Evolutionary conservation across 1,140 invertebrate species (phyloP).

Genomic region (Pogonomyrmex californicus): DNA sequence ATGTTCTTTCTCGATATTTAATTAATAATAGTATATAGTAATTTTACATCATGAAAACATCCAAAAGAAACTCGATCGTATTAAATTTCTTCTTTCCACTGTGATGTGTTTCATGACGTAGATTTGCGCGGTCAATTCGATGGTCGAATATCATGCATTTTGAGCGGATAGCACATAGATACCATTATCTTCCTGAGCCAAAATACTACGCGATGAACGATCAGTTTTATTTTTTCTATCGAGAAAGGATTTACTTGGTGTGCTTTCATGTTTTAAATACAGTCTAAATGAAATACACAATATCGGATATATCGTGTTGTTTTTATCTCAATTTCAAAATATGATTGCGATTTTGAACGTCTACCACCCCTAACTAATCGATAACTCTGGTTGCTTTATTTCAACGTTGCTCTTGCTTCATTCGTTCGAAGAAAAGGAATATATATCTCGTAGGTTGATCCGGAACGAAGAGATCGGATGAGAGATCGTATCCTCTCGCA

Average conservation of each 20-base stretch:
- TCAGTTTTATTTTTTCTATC: not conserved
- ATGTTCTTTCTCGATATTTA: not conserved
- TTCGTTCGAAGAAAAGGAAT: slow-evolving; percentile 11
- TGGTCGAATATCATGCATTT: slow-evolving; percentile 7
- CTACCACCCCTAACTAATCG: not conserved
- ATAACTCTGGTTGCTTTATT: slow-evolving; percentile 11
- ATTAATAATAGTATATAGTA: not conserved
- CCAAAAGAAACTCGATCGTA: not conserved
- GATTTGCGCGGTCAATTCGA: not conserved
- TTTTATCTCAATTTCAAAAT: not conserved
- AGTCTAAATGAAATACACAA: not conserved
- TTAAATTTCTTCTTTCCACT: slow-evolving; percentile 18
- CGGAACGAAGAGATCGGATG: slow-evolving; percentile 25
- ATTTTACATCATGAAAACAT: no score
- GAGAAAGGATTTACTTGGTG: not conserved
- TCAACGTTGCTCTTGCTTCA: slow-evolving; percentile 1
- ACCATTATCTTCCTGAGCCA: not conserved
- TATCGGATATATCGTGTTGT: not conserved
- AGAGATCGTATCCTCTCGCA: slow-evolving; percentile 72
- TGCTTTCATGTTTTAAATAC: not conserved
- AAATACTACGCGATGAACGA: not conserved
- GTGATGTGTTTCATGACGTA: not conserved
- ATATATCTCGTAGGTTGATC: not conserved
- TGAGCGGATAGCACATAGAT: not conserved
- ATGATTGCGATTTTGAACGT: not conserved